phyloP scores from a whole-genome alignment of 2,888 invertebrate species.

The Tipula lateralis region DNA sequence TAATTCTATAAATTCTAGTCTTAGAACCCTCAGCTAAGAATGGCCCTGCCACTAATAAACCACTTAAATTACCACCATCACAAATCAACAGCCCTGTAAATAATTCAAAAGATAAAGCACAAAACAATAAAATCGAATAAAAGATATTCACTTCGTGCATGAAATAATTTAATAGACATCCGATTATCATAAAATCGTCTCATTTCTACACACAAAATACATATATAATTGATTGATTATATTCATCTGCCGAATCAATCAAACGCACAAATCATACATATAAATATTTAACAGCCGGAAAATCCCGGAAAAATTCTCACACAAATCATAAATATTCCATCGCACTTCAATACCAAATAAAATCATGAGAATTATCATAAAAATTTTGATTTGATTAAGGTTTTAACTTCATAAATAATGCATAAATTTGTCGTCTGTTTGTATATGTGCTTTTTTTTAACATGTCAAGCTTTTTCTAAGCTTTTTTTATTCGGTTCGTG shows the following conservation, averaged over 20 bases:
- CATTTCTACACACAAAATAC: too few relatives aligned
- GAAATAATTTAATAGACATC: neutral
- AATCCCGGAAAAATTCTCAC: neutral
- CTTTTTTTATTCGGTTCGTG: neutral
- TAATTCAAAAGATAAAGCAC: too few relatives aligned
- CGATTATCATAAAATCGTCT: neutral
- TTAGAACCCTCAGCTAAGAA: too few relatives aligned
- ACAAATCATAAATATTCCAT: conserved; percentile 14
- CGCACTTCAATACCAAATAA: neutral
- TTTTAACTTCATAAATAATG: conserved; percentile 29
- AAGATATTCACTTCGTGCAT: too few relatives aligned
- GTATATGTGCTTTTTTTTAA: neutral
- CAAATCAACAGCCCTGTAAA: too few relatives aligned
- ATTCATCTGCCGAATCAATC: neutral
- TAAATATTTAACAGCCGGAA: neutral
- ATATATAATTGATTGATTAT: neutral
- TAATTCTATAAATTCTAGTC: too few relatives aligned
- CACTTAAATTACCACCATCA: too few relatives aligned
- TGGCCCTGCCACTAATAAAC: too few relatives aligned
- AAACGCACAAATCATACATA: neutral
- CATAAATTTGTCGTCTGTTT: conserved; percentile 20
- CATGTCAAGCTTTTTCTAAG: neutral
- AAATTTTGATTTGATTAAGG: conserved; percentile 25
- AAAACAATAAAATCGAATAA: too few relatives aligned
- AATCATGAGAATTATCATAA: conserved; percentile 4